phyloP scores from a whole-genome alignment of 2,888 invertebrate species.

The Theodoxus fluviatilis region DNA sequence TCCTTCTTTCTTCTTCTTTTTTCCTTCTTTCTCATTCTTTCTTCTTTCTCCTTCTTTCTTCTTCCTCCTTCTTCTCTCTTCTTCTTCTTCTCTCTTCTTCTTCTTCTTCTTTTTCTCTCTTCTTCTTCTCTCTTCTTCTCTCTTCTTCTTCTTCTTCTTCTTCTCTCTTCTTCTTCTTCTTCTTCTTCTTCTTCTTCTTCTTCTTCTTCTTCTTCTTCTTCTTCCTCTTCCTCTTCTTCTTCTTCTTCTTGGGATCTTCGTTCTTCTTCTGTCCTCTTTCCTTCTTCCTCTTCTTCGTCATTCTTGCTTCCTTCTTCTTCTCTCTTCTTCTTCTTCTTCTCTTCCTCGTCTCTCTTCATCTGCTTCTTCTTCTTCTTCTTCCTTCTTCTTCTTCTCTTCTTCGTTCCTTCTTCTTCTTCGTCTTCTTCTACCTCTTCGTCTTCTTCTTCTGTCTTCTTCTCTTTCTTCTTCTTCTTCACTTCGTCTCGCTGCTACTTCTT shows the following conservation, averaged over 20 bases:
- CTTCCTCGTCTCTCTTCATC: not conserved
- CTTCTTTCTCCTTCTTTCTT: not conserved
- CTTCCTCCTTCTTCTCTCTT: not conserved
- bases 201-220: not conserved
- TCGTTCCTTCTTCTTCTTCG: not conserved
- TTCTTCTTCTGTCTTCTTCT: not conserved
- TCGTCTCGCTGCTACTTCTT: constrained; percentile 15
- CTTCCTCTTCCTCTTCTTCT: not conserved
- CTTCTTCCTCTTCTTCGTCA: constrained; percentile 1
- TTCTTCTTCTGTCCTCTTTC: not conserved
- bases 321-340: not conserved
- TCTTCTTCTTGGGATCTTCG: not conserved
- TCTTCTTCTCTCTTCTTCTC: not conserved
- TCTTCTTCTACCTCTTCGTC: not conserved
- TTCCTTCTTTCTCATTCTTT: not conserved
- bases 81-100: not conserved
- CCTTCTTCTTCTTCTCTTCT: constrained; percentile 18
- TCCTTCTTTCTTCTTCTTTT: not conserved
- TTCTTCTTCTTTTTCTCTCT: not conserved
- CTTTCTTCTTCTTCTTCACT: not conserved
- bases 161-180: not conserved
- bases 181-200: not conserved
- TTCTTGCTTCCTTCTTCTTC: not conserved
- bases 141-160: not conserved
- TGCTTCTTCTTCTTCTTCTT: not conserved